Base-by-base conservation (phyloP, 2,113 vertebrate genomes). In the Phalacrocorax aristotelis region DNA sequence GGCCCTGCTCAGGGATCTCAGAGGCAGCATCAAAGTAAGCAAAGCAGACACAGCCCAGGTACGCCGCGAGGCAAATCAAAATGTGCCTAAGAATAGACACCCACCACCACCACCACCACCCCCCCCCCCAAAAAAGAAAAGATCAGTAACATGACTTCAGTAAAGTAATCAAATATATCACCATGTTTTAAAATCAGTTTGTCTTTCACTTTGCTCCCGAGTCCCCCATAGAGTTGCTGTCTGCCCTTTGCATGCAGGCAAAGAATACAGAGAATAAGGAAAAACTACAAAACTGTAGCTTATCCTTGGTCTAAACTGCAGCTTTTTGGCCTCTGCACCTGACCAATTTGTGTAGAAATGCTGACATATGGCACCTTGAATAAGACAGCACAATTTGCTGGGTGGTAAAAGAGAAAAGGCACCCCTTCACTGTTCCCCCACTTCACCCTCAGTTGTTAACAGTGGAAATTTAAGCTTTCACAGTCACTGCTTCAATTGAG, bases 31-130 rank as follows among this genome's bases (percentile, higher is more conserved):
- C 99, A 3, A 99, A 99, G 97, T 99, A 99, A 86, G 99, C 99
- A 23, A 99, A 99, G 96, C 99, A 99, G 93, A 99, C 99, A 3
- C 99, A 99, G 54, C 99, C 99, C 97, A 99, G 97, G 96, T 99
- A 99, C 7, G 99, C 99, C 1, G 99, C 99, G 77, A 99, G 98
- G 84, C 99, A 99, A 95, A 99, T 99, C 88, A 99, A 98, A 97
- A 99, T 98, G 96, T 99, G 99, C 99, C 99, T 99, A 97, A 85
- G 75, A 80, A 93, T 0, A 84, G 64, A 61, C 29, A 62, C 3
- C 19, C 51, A 13, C 12, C 6, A 15, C 44, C 44, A 7, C 44
- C 44, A 44, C 38, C 38, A 38, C 38, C 38, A 38, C 38, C 15
- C 22, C 13, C 16, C 6, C 7, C 16, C 64, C 5, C 5, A n/a